phyloP scores from a whole-genome alignment of 1,140 invertebrate genomes.

The Ceratina australensis region DNA sequence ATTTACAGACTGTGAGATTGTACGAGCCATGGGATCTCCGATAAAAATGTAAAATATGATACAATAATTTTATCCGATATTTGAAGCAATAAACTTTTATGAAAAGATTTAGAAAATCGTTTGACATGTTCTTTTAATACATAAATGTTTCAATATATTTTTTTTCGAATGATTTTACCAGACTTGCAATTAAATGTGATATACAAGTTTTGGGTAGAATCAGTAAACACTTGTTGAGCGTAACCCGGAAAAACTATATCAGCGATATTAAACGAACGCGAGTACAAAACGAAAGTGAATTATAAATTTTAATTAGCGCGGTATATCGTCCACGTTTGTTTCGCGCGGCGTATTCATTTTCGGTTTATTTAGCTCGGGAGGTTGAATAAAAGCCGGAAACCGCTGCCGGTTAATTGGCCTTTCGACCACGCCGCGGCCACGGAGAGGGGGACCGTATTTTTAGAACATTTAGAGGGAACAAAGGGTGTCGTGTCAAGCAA shows the following conservation, averaged over 20 bases:
- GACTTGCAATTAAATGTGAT: no score
- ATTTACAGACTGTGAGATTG: no score
- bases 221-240: slow-evolving; percentile 30
- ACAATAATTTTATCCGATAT: no score
- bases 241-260: not conserved
- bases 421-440: no score
- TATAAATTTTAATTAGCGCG: not conserved
- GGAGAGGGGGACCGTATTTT: not conserved
- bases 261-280: not conserved
- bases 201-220: not conserved
- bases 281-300: not conserved
- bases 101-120: no score
- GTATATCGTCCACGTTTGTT: not conserved
- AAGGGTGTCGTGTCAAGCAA: slow-evolving; percentile 31
- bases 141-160: no score
- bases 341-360: not conserved
- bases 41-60: no score
- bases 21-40: no score
- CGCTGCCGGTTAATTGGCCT: slow-evolving; percentile 5
- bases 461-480: slow-evolving; percentile 15
- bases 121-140: no score
- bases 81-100: no score
- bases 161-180: no score
- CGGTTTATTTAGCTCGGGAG: not conserved
- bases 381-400: not conserved